Evolutionary conservation across 2,113 vertebrate genomes (phyloP).

Genomic region (Equus przewalskii): DNA sequence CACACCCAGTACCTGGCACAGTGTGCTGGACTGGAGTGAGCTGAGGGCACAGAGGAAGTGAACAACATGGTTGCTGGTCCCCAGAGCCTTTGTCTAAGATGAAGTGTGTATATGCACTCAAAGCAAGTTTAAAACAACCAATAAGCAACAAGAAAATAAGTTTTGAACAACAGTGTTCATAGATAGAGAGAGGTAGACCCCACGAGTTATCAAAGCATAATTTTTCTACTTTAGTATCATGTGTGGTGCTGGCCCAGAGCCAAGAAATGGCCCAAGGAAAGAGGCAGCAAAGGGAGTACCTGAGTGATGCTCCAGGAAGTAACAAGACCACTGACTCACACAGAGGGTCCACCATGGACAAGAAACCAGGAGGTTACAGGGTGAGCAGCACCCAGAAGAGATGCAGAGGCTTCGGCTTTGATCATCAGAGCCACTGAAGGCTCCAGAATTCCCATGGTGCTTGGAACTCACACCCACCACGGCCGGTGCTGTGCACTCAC

Average conservation of each 20-base stretch:
- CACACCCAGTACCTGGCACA: not conserved
- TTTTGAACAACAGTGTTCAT: not conserved
- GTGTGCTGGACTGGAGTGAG: not conserved
- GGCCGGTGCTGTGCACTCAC: not conserved
- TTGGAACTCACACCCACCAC: not conserved
- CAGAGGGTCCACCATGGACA: rapidly evolving
- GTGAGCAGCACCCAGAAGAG: no score
- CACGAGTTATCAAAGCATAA: not conserved
- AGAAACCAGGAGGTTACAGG: no score
- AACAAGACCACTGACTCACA: rapidly evolving
- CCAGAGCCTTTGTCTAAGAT: no score
- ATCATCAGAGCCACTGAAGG: not conserved
- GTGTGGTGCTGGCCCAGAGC: no score
- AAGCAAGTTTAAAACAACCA: not conserved
- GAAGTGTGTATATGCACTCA: rapidly evolving
- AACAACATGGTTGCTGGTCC: no score
- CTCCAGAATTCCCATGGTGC: not conserved
- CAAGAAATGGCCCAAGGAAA: not conserved
- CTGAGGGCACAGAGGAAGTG: not conserved
- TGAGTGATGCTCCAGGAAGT: not conserved
- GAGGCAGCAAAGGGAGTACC: not conserved
- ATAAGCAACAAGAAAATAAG: not conserved
- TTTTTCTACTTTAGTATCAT: not conserved
- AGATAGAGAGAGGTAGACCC: not conserved
- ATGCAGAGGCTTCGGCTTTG: not conserved